These are phyloP conservation scores for Leucoptera coffeella DNA, from an alignment of 2,888 invertebrate genomes.

Conservation along the genomic window DNA sequence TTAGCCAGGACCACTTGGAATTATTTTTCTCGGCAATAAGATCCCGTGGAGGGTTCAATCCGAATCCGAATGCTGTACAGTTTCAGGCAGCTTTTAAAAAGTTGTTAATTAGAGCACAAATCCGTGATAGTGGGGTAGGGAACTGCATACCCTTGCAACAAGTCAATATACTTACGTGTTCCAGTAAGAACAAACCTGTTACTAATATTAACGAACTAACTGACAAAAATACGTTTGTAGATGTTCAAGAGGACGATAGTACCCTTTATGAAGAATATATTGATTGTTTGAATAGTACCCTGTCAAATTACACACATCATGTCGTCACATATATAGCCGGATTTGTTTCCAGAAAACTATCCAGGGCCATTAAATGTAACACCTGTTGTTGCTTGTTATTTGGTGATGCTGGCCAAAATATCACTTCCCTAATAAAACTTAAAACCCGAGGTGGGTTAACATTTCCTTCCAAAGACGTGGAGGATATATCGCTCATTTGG, in stretches of 20 bases:
- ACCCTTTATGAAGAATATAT: conserved; percentile 1
- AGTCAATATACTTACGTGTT: conserved; percentile 1
- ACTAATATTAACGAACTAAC: conserved; percentile 1
- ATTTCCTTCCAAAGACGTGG: neutral
- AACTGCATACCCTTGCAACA: conserved; percentile 3
- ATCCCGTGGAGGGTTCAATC: conserved; percentile 5
- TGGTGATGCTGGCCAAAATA: conserved; percentile 1
- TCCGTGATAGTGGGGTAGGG: conserved; percentile 1
- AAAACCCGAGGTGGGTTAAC: conserved; percentile 1
- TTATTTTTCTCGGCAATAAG: conserved; percentile 5
- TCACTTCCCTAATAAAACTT: neutral
- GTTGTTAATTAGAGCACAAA: conserved; percentile 3
- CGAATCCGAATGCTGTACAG: conserved; percentile 5
- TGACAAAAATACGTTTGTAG: neutral
- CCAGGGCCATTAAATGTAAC: conserved; percentile 1
- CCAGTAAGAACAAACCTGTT: conserved; percentile 1
- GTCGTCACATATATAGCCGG: conserved; percentile 3
- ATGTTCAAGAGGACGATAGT: neutral
- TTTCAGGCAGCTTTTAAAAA: conserved; percentile 2
- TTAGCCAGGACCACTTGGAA: conserved; percentile 6
- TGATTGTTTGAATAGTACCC: neutral
- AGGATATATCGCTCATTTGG: too few species aligned
- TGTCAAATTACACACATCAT: conserved; percentile 1
- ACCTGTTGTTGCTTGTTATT: neutral
- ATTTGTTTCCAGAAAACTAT: conserved; percentile 2